Conservation (phyloP, 1,140 invertebrate species). For the Temnothorax curvispinosus region DNA sequence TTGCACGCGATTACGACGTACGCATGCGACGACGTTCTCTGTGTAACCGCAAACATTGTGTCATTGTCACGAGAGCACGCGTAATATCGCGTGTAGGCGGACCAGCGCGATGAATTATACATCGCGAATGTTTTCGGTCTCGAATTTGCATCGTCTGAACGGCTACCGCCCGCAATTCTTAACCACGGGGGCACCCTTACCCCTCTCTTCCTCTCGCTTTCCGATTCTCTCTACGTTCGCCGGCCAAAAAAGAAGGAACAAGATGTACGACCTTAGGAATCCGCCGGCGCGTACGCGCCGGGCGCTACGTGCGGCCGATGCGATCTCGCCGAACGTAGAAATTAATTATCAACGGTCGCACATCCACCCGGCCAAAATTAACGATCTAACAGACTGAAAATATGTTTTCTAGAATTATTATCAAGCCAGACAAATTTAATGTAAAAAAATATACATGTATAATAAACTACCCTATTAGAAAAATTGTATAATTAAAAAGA, state of each 20-base stretch:
- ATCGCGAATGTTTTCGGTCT: constrained; percentile 74
- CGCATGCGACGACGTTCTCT: constrained; percentile 44
- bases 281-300: constrained; percentile 27
- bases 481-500: neutral
- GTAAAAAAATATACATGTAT: neutral
- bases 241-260: constrained; percentile 48
- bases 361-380: constrained; percentile 57
- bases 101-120: constrained; percentile 77
- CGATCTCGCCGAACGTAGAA: constrained; percentile 64
- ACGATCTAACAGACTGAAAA: constrained; percentile 35
- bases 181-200: constrained; percentile 61
- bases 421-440: neutral
- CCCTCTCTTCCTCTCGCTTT: constrained; percentile 6
- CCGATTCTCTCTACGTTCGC: constrained; percentile 39
- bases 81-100: constrained; percentile 73
- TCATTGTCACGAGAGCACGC: constrained; percentile 74
- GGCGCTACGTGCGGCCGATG: constrained; percentile 64
- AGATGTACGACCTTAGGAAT: constrained; percentile 61
- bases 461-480: neutral
- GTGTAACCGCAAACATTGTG: constrained; percentile 75
- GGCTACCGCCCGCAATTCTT: constrained; percentile 74
- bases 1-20: constrained; percentile 41
- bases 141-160: constrained; percentile 75
- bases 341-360: constrained; percentile 70
- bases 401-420: neutral